phyloP scores from a whole-genome alignment of 2,888 invertebrate species.

The Eugnorisma glareosa region DNA sequence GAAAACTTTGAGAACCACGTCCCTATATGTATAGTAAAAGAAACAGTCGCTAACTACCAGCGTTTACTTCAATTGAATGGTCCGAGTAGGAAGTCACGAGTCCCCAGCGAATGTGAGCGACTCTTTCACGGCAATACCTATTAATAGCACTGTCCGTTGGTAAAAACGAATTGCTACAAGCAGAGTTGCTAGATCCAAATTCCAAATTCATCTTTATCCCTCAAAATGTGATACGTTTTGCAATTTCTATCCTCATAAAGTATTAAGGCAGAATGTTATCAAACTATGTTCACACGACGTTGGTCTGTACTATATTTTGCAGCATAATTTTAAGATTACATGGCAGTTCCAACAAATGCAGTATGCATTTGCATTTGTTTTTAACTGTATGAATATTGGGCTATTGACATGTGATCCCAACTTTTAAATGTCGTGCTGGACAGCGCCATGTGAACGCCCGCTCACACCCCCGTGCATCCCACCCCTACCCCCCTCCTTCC shows the following conservation, averaged over 20 bases:
- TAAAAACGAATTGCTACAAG: constrained; percentile 24
- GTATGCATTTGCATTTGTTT: no score
- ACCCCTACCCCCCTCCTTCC: no score
- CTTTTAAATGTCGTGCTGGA: no score
- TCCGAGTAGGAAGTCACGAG: constrained; percentile 65
- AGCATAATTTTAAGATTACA: no score
- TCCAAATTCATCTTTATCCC: not conserved
- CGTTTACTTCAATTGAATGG: constrained; percentile 64
- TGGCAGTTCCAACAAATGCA: no score
- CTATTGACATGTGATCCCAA: no score
- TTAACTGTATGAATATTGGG: no score
- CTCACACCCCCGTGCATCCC: not conserved
- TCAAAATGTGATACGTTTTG: not conserved
- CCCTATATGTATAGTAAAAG: constrained; percentile 31
- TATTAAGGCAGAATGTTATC: not conserved
- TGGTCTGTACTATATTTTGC: no score
- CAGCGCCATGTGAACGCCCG: no score
- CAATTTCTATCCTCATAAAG: not conserved
- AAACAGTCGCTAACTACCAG: constrained; percentile 45
- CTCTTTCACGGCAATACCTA: constrained; percentile 46
- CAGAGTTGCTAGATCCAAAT: not conserved
- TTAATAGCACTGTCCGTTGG: constrained; percentile 56
- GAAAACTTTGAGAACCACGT: constrained; percentile 34
- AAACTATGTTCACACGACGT: no score
- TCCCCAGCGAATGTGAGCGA: constrained; percentile 45